Conservation (phyloP, 1,140 invertebrate genomes). For the Saxidomus purpurata region DNA sequence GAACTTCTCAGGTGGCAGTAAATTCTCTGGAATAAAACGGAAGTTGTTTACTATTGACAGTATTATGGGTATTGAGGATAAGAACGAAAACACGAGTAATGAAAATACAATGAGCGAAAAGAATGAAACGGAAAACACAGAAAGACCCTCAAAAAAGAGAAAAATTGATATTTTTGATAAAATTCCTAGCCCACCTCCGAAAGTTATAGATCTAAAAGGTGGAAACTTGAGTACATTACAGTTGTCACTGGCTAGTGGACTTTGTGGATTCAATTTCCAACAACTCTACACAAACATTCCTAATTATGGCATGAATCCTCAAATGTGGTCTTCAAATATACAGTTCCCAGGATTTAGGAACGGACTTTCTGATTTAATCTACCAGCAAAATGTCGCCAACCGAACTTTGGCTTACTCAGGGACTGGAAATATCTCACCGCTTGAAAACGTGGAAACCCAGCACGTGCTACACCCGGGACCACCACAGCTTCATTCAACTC, state of each 20-base stretch:
- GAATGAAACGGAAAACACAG: not conserved
- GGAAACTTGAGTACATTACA: slow-evolving; percentile 70
- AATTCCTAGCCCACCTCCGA: slow-evolving; percentile 84
- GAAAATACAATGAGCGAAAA: not conserved
- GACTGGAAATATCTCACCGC: slow-evolving; percentile 20
- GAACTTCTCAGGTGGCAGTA: not conserved
- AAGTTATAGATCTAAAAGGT: slow-evolving; percentile 81
- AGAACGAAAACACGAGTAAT: not conserved
- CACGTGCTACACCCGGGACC: not conserved
- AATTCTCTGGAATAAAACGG: slow-evolving; percentile 58
- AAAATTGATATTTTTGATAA: slow-evolving; percentile 83
- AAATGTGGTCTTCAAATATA: slow-evolving; percentile 56
- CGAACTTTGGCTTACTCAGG: not conserved
- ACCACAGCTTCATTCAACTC: slow-evolving; percentile 46
- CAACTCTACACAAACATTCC: slow-evolving; percentile 50
- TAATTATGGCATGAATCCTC: slow-evolving; percentile 38
- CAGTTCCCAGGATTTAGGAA: not conserved
- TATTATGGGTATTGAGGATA: slow-evolving; percentile 76
- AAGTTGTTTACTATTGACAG: slow-evolving; percentile 81
- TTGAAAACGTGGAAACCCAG: slow-evolving; percentile 22
- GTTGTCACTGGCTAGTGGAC: slow-evolving; percentile 71
- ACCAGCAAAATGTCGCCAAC: slow-evolving; percentile 1
- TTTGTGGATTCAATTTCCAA: slow-evolving; percentile 64
- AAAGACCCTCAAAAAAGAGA: slow-evolving; percentile 62
- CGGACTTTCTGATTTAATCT: not conserved